Evolutionary conservation across 1,140 invertebrate species (phyloP).

Genomic region (Caenorhabditis latens): DNA sequence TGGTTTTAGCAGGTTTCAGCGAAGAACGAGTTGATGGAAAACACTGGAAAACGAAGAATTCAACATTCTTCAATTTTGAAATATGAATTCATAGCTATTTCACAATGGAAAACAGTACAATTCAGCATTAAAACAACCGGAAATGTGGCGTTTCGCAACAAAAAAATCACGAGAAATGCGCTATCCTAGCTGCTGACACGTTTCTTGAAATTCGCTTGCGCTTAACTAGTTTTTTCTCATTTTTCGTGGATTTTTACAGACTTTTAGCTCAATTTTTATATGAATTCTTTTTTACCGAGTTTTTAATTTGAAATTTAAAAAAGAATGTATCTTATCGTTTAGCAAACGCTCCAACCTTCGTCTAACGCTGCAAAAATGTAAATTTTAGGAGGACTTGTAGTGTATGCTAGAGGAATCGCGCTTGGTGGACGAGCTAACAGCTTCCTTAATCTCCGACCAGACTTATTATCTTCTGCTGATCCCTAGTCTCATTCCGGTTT

Average conservation of each 20-base stretch:
- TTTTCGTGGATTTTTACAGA: background rate
- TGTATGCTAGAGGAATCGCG: conserved; percentile 49
- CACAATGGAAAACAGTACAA: background rate
- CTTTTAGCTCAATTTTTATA: background rate
- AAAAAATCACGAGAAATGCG: background rate
- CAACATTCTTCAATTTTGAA: background rate
- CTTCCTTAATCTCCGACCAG: conserved; percentile 58
- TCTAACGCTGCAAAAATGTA: background rate
- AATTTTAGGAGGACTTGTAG: background rate
- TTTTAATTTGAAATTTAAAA: background rate
- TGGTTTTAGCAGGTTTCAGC: background rate
- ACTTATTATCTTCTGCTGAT: conserved; percentile 62
- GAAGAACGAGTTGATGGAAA: background rate
- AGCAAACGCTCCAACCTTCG: background rate
- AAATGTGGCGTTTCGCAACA: conserved; percentile 15
- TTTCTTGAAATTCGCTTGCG: background rate
- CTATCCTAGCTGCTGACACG: background rate
- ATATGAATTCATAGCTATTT: background rate
- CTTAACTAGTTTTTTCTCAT: background rate
- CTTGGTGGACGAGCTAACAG: conserved; percentile 60
- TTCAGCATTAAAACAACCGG: background rate
- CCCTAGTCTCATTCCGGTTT: conserved; percentile 64
- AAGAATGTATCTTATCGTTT: background rate
- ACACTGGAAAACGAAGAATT: background rate
- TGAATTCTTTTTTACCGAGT: background rate